These are phyloP conservation scores for Indicator indicator DNA, from an alignment of 2,113 vertebrate genomes.

Conservation along the genomic window DNA sequence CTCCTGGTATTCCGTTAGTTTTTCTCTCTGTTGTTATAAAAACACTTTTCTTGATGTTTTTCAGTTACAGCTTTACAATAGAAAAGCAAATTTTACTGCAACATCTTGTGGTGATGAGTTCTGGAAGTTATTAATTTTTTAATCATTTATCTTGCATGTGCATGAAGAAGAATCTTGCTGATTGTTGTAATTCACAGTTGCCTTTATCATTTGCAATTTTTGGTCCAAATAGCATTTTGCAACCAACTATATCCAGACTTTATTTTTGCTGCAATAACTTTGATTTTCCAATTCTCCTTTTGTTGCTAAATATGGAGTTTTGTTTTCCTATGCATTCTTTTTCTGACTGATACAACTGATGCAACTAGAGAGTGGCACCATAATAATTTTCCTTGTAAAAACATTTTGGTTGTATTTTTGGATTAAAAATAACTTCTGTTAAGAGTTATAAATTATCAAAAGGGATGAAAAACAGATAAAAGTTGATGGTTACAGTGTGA, in stretches of 20 bases:
- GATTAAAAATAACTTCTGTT: background rate
- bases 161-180: background rate
- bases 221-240: background rate
- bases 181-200: background rate
- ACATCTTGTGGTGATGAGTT: background rate
- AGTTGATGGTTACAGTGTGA: background rate
- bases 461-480: background rate
- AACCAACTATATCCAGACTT: background rate
- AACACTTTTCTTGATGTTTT: background rate
- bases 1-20: background rate
- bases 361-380: background rate
- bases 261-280: background rate
- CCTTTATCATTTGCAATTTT: background rate
- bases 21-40: background rate
- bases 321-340: background rate
- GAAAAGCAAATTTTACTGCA: background rate
- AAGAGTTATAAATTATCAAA: background rate
- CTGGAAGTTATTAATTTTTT: background rate
- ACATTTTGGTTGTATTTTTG: background rate
- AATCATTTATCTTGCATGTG: background rate
- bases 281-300: background rate
- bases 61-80: background rate
- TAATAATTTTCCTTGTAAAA: background rate
- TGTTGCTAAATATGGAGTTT: background rate
- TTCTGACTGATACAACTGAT: background rate